phyloP scores from a whole-genome alignment of 1,140 invertebrate species.

The Drosophila nigrodunni region DNA sequence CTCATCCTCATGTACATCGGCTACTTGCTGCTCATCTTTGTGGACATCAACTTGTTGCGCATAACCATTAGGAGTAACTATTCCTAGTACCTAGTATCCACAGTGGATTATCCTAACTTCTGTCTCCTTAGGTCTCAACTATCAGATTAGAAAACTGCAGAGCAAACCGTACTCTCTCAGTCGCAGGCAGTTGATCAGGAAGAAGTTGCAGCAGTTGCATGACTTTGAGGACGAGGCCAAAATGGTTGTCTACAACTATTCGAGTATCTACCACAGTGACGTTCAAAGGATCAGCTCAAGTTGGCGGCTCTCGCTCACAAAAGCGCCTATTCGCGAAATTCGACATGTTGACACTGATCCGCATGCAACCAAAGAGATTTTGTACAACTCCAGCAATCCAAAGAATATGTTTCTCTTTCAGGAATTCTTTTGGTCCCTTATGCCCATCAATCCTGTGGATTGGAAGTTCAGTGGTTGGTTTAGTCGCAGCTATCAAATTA shows the following conservation, averaged over 20 bases:
- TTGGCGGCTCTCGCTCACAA: background rate
- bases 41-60: constrained; percentile 31
- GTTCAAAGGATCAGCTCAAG: background rate
- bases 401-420: constrained; percentile 40
- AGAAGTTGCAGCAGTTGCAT: background rate
- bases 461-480: constrained; percentile 28
- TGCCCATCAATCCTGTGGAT: constrained; percentile 35
- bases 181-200: background rate
- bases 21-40: constrained; percentile 38
- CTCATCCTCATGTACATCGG: constrained; percentile 20
- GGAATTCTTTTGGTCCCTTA: constrained; percentile 34
- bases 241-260: constrained; percentile 13
- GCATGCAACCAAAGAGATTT: constrained; percentile 17
- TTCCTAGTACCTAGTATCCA: too few relatives aligned
- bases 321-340: background rate
- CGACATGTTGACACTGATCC: background rate
- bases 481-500: constrained; percentile 15
- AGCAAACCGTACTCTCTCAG: accelerated
- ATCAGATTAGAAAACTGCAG: background rate
- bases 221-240: constrained; percentile 35
- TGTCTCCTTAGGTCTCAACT: background rate
- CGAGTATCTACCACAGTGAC: too few relatives aligned
- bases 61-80: constrained; percentile 45
- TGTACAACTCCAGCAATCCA: constrained; percentile 38
- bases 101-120: background rate